Conservation (phyloP, 1,140 invertebrate species). For the Pseudomyrmex cubaensis region DNA sequence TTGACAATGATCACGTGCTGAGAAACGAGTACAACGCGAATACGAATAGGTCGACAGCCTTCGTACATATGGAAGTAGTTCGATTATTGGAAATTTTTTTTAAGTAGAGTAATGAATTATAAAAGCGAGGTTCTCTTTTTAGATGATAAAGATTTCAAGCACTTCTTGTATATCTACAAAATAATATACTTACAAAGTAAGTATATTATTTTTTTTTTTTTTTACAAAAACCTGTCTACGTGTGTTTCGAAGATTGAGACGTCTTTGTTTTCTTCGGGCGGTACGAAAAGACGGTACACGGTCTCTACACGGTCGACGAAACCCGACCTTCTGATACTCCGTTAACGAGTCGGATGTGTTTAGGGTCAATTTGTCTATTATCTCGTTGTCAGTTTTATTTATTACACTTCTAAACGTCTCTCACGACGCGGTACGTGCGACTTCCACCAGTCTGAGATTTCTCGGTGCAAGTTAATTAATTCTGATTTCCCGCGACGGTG, state of each 20-base stretch:
- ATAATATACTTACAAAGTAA: too few relatives aligned
- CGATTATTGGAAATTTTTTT: constrained; percentile 7
- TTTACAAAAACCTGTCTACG: too few relatives aligned
- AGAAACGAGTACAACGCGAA: constrained; percentile 7
- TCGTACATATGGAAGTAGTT: not conserved
- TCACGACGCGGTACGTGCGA: constrained; percentile 39
- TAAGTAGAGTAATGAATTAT: too few relatives aligned
- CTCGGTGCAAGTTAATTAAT: constrained; percentile 57
- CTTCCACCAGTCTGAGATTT: constrained; percentile 55
- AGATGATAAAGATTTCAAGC: not conserved
- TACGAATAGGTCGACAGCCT: constrained; percentile 32
- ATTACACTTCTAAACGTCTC: constrained; percentile 73
- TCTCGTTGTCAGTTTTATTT: constrained; percentile 82
- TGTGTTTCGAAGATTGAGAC: not conserved
- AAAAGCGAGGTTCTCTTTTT: not conserved
- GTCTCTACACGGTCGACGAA: constrained; percentile 26
- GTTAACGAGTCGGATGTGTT: constrained; percentile 81
- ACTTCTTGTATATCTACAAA: too few relatives aligned
- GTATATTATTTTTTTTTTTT: too few relatives aligned
- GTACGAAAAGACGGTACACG: constrained; percentile 1
- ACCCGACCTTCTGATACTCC: constrained; percentile 78
- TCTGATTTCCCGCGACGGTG: constrained; percentile 34
- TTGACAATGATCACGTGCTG: not conserved
- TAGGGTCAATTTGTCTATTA: constrained; percentile 83
- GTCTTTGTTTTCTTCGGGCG: not conserved